A percentile compares a stretch with the other conserved stretches of the same genome.
Evolutionary conservation across 2,888 invertebrate genomes (phyloP).

Genomic region (Chloromyia formosa): DNA sequence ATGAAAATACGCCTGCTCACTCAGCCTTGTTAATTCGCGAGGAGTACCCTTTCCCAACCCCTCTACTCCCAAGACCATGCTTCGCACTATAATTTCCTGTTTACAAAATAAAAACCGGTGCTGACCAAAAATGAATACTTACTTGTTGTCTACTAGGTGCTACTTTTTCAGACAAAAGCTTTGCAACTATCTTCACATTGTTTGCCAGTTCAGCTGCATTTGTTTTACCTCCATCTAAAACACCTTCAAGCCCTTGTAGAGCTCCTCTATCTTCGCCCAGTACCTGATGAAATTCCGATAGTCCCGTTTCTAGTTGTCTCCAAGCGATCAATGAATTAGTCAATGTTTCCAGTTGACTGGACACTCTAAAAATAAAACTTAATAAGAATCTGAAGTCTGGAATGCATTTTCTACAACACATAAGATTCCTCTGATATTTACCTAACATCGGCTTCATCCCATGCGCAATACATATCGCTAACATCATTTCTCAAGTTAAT

Average conservation of each 20-base stretch:
- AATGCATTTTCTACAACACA: no score
- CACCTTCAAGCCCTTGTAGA: slow-evolving; percentile 62
- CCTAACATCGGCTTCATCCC: slow-evolving; percentile 76
- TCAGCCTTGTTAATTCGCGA: no score
- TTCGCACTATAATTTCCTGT: no score
- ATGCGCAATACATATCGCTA: slow-evolving; percentile 74
- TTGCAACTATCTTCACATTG: slow-evolving; percentile 64
- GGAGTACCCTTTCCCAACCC: no score
- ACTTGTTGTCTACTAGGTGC: slow-evolving; percentile 62
- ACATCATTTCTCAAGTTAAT: slow-evolving; percentile 73
- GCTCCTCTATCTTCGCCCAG: slow-evolving; percentile 73
- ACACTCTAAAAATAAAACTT: slow-evolving; percentile 70
- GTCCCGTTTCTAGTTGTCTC: slow-evolving; percentile 79
- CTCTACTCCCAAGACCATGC: no score
- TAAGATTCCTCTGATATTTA: slow-evolving; percentile 65
- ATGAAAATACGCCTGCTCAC: no score
- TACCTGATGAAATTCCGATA: slow-evolving; percentile 80
- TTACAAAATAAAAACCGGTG: no score
- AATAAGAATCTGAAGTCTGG: slow-evolving; percentile 17
- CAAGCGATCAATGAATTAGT: slow-evolving; percentile 77
- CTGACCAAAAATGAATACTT: no score
- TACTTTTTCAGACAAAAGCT: slow-evolving; percentile 63
- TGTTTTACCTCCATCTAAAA: slow-evolving; percentile 60
- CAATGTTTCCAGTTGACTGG: slow-evolving; percentile 75
- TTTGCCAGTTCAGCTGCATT: slow-evolving; percentile 62